A percentile compares a stretch with the other conserved stretches of the same genome.
phyloP scores from a whole-genome alignment of 1,140 invertebrate genomes.

The Drosophila nigrodunni region DNA sequence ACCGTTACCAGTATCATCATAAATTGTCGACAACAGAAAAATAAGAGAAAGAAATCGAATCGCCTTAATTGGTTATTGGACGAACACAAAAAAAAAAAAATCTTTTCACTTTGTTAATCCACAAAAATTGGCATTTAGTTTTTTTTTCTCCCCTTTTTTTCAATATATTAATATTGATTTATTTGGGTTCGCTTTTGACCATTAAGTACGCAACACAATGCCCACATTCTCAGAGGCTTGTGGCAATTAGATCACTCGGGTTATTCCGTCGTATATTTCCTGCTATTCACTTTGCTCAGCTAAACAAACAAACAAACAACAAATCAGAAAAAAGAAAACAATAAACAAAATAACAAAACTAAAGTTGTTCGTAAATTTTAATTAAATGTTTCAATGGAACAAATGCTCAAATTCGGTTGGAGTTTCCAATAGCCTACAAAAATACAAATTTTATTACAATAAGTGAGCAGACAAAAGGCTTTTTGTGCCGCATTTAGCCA shows the following conservation, averaged over 20 bases:
- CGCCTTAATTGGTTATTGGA: conserved; percentile 25
- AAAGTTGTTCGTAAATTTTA: conserved; percentile 71
- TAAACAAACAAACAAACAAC: conserved; percentile 46
- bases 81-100: neutral
- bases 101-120: neutral
- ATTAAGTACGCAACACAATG: conserved; percentile 34
- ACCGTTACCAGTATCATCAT: conserved; percentile 24
- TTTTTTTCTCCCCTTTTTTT: neutral
- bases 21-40: conserved; percentile 4
- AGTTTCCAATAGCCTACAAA: conserved; percentile 68
- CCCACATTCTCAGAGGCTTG: conserved; percentile 65
- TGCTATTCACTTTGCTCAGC: conserved; percentile 59
- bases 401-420: conserved; percentile 53
- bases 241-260: conserved; percentile 77
- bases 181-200: conserved; percentile 35
- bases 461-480: conserved; percentile 63
- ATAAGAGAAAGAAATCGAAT: conserved; percentile 5
- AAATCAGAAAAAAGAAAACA: conserved; percentile 29
- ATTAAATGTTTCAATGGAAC: conserved; percentile 70
- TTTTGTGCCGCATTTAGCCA: conserved; percentile 55
- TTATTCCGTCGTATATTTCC: conserved; percentile 74
- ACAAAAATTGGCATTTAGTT: neutral
- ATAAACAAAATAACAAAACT: conserved; percentile 27
- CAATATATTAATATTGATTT: conserved; percentile 42
- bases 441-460: conserved; percentile 47